These are phyloP conservation scores for Hypolimnas misippus DNA, from an alignment of 2,888 invertebrate genomes.

Conservation along the genomic window DNA sequence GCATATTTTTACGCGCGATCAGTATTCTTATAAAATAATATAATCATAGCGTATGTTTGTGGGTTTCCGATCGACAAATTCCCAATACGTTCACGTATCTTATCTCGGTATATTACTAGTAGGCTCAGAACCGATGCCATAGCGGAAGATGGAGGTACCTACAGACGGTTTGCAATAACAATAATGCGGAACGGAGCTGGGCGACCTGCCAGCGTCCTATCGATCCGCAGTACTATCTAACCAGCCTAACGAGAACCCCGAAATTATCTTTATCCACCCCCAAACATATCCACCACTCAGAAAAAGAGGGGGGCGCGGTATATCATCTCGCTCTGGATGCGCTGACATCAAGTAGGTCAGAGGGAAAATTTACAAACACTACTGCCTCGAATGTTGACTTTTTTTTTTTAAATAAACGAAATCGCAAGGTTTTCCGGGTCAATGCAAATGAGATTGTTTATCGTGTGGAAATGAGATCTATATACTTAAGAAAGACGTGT, in stretches of 20 bases:
- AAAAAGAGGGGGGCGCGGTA: slow-evolving; percentile 55
- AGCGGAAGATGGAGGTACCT: slow-evolving; percentile 67
- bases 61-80: slow-evolving; percentile 50
- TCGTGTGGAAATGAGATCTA: slow-evolving; percentile 55
- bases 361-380: slow-evolving; percentile 83
- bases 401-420: slow-evolving; percentile 73
- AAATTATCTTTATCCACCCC: slow-evolving; percentile 64
- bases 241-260: slow-evolving; percentile 67
- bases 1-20: slow-evolving; percentile 22
- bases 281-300: slow-evolving; percentile 52
- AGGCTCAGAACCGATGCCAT: slow-evolving; percentile 73
- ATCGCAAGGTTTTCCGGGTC: slow-evolving; percentile 67
- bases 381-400: slow-evolving; percentile 69
- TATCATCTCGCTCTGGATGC: slow-evolving; percentile 62
- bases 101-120: slow-evolving; percentile 66
- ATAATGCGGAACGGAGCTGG: slow-evolving; percentile 81
- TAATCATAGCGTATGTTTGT: slow-evolving; percentile 37
- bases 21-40: slow-evolving; percentile 34
- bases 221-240: slow-evolving; percentile 66
- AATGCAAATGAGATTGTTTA: slow-evolving; percentile 74
- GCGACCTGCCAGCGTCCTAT: slow-evolving; percentile 82
- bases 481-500: slow-evolving; percentile 36
- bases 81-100: slow-evolving; percentile 60
- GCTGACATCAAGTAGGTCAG: slow-evolving; percentile 81
- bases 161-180: slow-evolving; percentile 78